Base-by-base conservation (phyloP, 2,113 vertebrate genomes). In the Sinocyclocheilus grahami region DNA sequence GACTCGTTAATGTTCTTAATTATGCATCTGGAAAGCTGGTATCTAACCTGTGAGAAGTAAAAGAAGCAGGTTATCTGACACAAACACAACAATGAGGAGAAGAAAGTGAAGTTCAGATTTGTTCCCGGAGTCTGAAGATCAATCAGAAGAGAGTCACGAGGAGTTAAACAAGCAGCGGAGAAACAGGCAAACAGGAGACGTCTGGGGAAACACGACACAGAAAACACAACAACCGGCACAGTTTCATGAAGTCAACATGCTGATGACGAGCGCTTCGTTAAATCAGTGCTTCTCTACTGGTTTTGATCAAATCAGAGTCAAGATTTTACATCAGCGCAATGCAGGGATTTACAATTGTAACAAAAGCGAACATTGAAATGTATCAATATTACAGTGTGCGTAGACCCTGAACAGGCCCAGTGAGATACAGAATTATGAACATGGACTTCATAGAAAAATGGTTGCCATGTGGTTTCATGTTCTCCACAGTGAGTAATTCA, bases 1-100 rank as follows among this genome's bases (percentile, higher is more conserved):
- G 77, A 84, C 16, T 37, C n/a, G 60, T 84, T 89, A 87, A 10
- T 90, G 75, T 42, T 67, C 67, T 46, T 81, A 78, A 86, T 83
- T 86, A 87, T 39, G 13, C 33, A 86, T 63, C 46, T 42, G 74
- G 42, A 86, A 78, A 63, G 16, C 67, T 82, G 87, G 12, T 60
- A 4, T 87, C 77, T 82, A 51, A 82, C 22, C 63, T 10, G 13
- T 10, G 63, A 86, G 55, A 77, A 82, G 16, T 65, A 4, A 24
- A 10, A 24, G 65, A 46, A 53, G 1, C 53, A 1, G 16, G 42
- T 48, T 53, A 37, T 63, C 37, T 39, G 33, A 67, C 2, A 22
- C 22, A 42, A 72, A 42, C 67, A 37, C 33, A 72, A 22, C 33
- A 22, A 8, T 39, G 67, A 20, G 9, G 2, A n/a, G 37, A 5